Conservation (phyloP, 2,113 vertebrate species). For the mouse (Mus musculus) region GRCm39 chr13:82548001-82548500, state of each 20-base stretch:
- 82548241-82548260: too few species aligned
- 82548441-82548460: not conserved
- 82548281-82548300: not conserved
- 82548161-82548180: not conserved
- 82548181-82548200: not conserved
- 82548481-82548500: not conserved
- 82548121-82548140: not conserved
- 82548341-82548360: not conserved
- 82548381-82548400: not conserved
- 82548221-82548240: not conserved
- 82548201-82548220: not conserved
- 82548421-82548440: not conserved
- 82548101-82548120: not conserved
- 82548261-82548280: not conserved
- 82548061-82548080: not conserved
- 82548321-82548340: not conserved
- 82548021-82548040: not conserved
- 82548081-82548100: rapidly evolving
- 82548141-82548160: not conserved
- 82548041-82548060: not conserved
- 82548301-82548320: not conserved
- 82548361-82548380: not conserved
- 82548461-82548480: not conserved
- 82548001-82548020: not conserved
- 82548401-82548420: not conserved